phyloP scores from a whole-genome alignment of 1,140 invertebrate species.

The Planococcus citri region DNA sequence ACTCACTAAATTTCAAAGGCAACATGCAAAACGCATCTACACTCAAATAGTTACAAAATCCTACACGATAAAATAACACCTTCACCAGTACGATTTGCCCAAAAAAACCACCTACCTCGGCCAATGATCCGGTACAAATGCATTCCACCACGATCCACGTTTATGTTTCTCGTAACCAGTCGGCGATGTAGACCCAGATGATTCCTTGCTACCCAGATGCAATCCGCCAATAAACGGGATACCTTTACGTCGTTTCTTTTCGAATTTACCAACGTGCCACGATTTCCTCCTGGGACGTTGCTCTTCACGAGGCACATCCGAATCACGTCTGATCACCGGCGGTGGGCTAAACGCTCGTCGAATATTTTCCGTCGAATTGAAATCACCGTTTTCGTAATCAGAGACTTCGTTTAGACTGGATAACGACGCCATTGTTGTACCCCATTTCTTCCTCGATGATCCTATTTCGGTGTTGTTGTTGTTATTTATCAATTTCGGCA shows the following conservation, averaged over 20 bases:
- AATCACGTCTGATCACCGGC: not conserved
- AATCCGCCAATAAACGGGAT: slow-evolving; percentile 37
- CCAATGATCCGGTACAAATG: slow-evolving; percentile 55
- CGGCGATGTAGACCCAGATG: slow-evolving; percentile 28
- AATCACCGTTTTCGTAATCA: slow-evolving; percentile 23
- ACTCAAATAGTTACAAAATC: too few relatives aligned
- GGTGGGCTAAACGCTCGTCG: not conserved
- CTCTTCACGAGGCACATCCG: slow-evolving; percentile 13
- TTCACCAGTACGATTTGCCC: too few relatives aligned
- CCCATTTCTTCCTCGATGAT: slow-evolving; percentile 35
- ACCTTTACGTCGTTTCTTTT: slow-evolving; percentile 50
- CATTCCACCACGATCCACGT: slow-evolving; percentile 72
- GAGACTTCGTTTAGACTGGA: slow-evolving; percentile 36
- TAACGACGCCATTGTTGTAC: slow-evolving; percentile 32
- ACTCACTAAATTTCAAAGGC: too few relatives aligned
- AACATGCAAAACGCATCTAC: too few relatives aligned
- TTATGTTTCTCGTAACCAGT: slow-evolving; percentile 48
- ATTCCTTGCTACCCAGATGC: slow-evolving; percentile 21
- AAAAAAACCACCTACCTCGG: slow-evolving; percentile 10
- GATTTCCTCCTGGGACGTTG: slow-evolving; percentile 47
- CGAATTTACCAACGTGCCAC: slow-evolving; percentile 54
- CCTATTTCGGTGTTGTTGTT: slow-evolving; percentile 26
- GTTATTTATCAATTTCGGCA: slow-evolving; percentile 7
- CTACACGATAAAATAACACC: too few relatives aligned
- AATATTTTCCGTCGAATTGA: not conserved